Evolutionary conservation across 2,797 vertebrate genomes (phyloP).

Genomic region (Alca torda): DNA sequence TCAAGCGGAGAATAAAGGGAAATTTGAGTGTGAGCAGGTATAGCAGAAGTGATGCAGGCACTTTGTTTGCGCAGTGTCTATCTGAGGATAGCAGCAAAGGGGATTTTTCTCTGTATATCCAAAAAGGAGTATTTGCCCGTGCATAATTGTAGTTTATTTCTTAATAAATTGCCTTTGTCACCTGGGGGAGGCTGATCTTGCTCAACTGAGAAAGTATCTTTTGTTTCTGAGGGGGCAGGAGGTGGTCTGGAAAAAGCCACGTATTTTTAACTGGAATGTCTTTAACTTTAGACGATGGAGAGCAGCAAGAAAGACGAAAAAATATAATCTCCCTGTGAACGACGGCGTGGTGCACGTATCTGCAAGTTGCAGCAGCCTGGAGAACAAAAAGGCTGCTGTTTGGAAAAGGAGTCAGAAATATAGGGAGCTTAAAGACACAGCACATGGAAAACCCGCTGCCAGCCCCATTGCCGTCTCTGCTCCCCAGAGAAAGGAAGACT

Average conservation of each 20-base stretch:
- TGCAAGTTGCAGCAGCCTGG: background rate
- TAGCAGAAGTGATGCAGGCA: background rate
- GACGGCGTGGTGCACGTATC: fast-evolving
- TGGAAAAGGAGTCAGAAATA: background rate
- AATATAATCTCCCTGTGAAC: background rate
- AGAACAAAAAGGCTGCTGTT: constrained; percentile 17
- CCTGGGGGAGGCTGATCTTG: background rate
- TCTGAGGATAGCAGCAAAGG: background rate
- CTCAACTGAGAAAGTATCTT: background rate
- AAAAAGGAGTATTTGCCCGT: background rate
- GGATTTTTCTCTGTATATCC: background rate
- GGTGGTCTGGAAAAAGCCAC: background rate
- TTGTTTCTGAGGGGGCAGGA: background rate
- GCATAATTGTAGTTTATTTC: background rate
- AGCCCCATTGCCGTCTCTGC: fast-evolving
- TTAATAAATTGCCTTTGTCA: background rate
- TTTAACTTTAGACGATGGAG: background rate
- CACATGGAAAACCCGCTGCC: fast-evolving
- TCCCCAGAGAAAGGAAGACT: background rate
- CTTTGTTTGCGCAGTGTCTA: background rate
- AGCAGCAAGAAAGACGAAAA: background rate
- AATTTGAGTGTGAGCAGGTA: background rate
- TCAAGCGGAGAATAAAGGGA: background rate
- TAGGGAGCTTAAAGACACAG: background rate
- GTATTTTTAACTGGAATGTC: background rate